These are phyloP conservation scores for Drosophila koepferae DNA, from an alignment of 2,888 invertebrate genomes.

Conservation along the genomic window DNA sequence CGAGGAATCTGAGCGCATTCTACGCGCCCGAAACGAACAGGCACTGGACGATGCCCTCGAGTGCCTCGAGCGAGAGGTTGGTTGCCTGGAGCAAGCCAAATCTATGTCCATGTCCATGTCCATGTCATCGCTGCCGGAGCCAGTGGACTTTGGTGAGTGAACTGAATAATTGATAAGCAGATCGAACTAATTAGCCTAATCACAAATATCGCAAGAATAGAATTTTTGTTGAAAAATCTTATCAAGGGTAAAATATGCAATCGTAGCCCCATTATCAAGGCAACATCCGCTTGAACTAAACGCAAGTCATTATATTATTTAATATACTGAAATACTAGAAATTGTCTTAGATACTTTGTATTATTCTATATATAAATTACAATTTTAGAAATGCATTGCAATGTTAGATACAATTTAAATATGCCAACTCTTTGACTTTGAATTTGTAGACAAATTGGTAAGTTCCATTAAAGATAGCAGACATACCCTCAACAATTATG, in stretches of 20 bases:
- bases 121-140: conserved; percentile 31
- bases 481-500: too few relatives aligned
- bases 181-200: background rate
- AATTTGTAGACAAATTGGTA: too few relatives aligned
- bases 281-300: background rate
- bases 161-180: background rate
- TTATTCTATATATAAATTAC: background rate
- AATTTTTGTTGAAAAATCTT: background rate
- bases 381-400: background rate
- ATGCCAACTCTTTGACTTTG: too few relatives aligned
- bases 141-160: conserved; percentile 66
- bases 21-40: conserved; percentile 67
- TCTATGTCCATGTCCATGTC: conserved; percentile 4
- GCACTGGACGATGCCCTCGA: conserved; percentile 70
- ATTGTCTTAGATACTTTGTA: background rate
- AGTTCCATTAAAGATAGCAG: too few relatives aligned
- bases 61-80: conserved; percentile 68
- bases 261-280: background rate
- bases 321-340: background rate
- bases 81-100: conserved; percentile 47
- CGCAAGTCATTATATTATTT: too few relatives aligned
- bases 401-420: too few relatives aligned
- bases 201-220: too few relatives aligned
- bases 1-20: conserved; percentile 69
- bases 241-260: background rate